Base-by-base conservation (phyloP, 2,113 vertebrate species). In the Jacana jacana region DNA sequence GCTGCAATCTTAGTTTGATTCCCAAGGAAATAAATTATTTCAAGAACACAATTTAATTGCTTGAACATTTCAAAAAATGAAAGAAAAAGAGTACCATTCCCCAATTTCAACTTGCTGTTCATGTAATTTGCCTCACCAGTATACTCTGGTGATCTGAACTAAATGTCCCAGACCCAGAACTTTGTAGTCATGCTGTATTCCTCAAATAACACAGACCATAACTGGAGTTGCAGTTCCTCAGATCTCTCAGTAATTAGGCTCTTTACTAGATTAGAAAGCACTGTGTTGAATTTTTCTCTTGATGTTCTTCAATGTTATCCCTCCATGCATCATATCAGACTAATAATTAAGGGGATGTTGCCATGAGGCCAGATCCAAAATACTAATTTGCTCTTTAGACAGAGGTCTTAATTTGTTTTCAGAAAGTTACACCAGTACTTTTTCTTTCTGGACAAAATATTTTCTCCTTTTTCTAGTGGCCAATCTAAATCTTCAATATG, bases 11-110 rank as follows among this genome's bases (percentile, higher is more conserved):
- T 86, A 78, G 87, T 88, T 96, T 84, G 73, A 88, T 96, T 96
- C 54, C 48, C 87, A 88, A 73, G 79, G 68, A 97, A 94, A 92
- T 80, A 94, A 96, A 77, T 89, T 91, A 93, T 79, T 76, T 92
- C 63, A 95, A 80, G 37, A 61, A 27, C 31, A 70, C 63, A 33
- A 82, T 88, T 95, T 96, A 94, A 84, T 60, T 84, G 49, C 70
- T 79, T 70, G 28, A 88, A 89, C 33, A 51, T 20, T 81, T 81
- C 2, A 31, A 39, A 91, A 65, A 52, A 11, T 3, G 2, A 69
- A 72, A 35, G 12, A 46, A 17, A 72, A 64, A 37, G 8, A 33
- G 5, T 42, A 65, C 48, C 42, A 92, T 86, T 81, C 27, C 10
- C 24, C 8, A 60, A 0, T 55, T 84, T 28, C 60, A 66, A 37